Conservation (phyloP, 2,888 invertebrate genomes). For the Eurois occulta region DNA sequence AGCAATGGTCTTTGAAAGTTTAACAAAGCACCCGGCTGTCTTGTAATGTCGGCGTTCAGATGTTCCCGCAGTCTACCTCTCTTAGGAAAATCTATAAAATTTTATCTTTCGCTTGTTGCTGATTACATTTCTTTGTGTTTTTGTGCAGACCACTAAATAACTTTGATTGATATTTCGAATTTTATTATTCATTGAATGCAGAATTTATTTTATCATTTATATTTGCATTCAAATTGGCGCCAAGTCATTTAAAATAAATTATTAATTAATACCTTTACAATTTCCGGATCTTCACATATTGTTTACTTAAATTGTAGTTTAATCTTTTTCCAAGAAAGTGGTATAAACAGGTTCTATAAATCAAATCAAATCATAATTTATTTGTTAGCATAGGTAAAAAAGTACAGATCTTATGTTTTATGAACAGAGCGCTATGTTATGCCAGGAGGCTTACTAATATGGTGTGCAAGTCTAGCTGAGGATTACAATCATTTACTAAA, state of each 20-base stretch:
- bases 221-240: background rate
- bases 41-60: constrained; percentile 50
- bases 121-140: constrained; percentile 59
- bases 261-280: background rate
- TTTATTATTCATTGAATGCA: constrained; percentile 22
- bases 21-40: constrained; percentile 45
- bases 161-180: constrained; percentile 18
- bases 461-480: too few species aligned
- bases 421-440: too few species aligned
- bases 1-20: constrained; percentile 48
- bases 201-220: constrained; percentile 26
- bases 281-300: constrained; percentile 12
- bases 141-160: constrained; percentile 28
- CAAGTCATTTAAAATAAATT: constrained; percentile 14
- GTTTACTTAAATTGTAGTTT: constrained; percentile 2
- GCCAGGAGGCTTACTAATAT: too few species aligned
- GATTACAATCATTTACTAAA: too few species aligned
- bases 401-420: too few species aligned
- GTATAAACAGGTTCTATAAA: background rate
- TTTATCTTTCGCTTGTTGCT: constrained; percentile 55
- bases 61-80: constrained; percentile 53
- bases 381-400: too few species aligned
- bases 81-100: constrained; percentile 60
- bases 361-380: too few species aligned
- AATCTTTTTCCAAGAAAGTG: background rate